These are phyloP conservation scores for Ophraella communa DNA, from an alignment of 2,888 invertebrate species.

Conservation along the genomic window DNA sequence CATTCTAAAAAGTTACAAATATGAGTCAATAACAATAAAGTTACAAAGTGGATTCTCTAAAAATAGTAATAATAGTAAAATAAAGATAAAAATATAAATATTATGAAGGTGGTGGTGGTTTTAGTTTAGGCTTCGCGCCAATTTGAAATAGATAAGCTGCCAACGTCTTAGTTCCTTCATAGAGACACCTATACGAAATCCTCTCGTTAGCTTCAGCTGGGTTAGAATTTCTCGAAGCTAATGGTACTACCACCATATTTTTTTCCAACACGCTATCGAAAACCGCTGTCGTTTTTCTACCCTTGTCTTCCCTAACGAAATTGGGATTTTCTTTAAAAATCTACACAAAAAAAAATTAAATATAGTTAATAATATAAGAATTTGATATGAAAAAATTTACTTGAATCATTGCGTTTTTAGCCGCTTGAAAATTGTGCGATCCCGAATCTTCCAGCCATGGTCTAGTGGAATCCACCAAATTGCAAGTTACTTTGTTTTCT, in stretches of 20 bases:
- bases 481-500: conserved; percentile 51
- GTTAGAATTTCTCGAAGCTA: conserved; percentile 54
- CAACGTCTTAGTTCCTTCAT: conserved; percentile 60
- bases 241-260: conserved; percentile 57
- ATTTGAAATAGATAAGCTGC: conserved; percentile 59
- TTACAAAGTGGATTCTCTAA: not conserved
- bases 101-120: not conserved
- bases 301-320: conserved; percentile 59
- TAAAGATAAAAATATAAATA: not conserved
- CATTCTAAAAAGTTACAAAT: too few species aligned
- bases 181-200: conserved; percentile 56
- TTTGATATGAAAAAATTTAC: conserved; percentile 44
- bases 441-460: conserved; percentile 59
- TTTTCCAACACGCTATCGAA: conserved; percentile 56
- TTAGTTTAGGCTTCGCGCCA: not conserved
- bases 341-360: conserved; percentile 47
- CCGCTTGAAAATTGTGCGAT: conserved; percentile 57
- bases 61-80: not conserved
- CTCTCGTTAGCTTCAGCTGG: conserved; percentile 56
- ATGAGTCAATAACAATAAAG: too few species aligned
- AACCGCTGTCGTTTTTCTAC: conserved; percentile 55
- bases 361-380: too few species aligned
- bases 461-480: conserved; percentile 48
- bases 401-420: conserved; percentile 58
- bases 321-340: conserved; percentile 60